Conservation (phyloP, 2,113 vertebrate species). For the Trematomus loennbergii region DNA sequence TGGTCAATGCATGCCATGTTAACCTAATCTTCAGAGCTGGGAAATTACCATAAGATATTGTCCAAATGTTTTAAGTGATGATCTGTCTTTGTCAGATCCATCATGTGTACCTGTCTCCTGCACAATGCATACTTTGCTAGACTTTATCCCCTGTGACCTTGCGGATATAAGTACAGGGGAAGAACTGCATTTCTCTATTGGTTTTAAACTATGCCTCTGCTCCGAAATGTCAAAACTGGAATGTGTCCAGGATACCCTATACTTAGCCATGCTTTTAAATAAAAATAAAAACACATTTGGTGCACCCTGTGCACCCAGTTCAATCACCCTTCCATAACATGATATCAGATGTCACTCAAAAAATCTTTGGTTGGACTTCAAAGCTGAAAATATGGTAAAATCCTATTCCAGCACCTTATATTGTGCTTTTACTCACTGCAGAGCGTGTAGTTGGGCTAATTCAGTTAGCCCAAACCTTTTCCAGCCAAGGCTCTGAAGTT, state of each 20-base stretch:
- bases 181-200: conserved; percentile 1
- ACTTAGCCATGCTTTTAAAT: conserved; percentile 48
- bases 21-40: neutral
- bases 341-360: conserved; percentile 68
- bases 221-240: conserved; percentile 36
- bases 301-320: conserved; percentile 21
- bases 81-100: conserved; percentile 9
- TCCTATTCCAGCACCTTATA: conserved; percentile 67
- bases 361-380: conserved; percentile 71
- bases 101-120: neutral
- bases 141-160: neutral
- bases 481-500: conserved; percentile 75
- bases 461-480: conserved; percentile 66
- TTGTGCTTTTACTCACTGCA: conserved; percentile 50
- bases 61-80: conserved; percentile 12
- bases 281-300: conserved; percentile 52
- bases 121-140: neutral
- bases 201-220: conserved; percentile 13
- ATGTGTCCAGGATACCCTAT: conserved; percentile 39
- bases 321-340: conserved; percentile 50
- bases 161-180: neutral
- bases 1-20: neutral
- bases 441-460: conserved; percentile 72
- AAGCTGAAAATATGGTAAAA: conserved; percentile 63
- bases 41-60: neutral